Base-by-base conservation (phyloP, 2,113 vertebrate genomes). In the Anarhynchus alexandrinus region DNA sequence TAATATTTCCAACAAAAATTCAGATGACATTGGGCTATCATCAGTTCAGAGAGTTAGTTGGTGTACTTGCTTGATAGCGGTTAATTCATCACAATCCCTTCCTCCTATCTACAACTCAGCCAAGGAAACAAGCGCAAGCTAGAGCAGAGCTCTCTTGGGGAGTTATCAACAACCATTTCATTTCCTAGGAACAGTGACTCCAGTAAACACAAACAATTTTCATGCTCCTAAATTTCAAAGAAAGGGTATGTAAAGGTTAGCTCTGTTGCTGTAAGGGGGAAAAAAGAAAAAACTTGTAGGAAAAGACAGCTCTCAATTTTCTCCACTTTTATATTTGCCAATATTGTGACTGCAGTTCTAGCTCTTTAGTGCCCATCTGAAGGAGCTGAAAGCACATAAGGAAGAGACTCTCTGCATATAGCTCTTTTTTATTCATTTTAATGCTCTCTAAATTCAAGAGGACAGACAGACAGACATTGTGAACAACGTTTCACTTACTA, bases 291-390 rank as follows among this genome's bases (percentile, higher is more conserved):
- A 71, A 34, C 29, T 49, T 49, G 23, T 52, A 82, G 82, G 47
- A 85, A 82, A 93, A 96, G 72, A 72, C 9, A 89, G 34, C 22
- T 92, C 82, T 94, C 52, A 11, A 32, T 92, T 82, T 84, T 77
- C 58, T 83, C 25, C 51, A 72, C 45, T 73, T 82, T 93, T 25
- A 14, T 76, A 82, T 70, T 72, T 94, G 73, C 66, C 85, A 73
- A 93, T 80, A 65, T 73, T 69, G 32, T 57, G 70, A 91, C 36
- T 82, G 34, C 52, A 71, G 43, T 87, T 94, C 52, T 26, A 45
- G 34, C 15, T 95, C 89, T 81, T 84, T 17, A 65, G 45, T 42
- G 25, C 36, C 80, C 79, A 9, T 32, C 36, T 91, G 65, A 73
- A 86, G 29, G 27, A 84, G 42, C 51, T 91, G 69, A 89, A 91